Conservation (phyloP, 2,888 invertebrate genomes). For the Drosophila limbata region DNA sequence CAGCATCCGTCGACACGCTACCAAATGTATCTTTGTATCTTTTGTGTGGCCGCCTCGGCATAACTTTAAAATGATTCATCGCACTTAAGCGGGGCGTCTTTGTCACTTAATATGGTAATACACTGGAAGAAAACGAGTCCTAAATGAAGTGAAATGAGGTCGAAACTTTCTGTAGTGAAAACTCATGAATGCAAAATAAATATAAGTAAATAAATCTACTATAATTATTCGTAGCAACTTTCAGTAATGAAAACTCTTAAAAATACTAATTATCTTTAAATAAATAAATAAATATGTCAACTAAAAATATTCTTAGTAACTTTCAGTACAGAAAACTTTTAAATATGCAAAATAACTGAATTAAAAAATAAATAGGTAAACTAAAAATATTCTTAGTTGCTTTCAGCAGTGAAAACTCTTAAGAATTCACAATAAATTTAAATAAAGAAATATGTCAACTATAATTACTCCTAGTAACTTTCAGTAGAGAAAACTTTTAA, state of each 20-base stretch:
- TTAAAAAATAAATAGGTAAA: not conserved
- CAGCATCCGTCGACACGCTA: constrained; percentile 36
- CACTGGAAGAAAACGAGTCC: constrained; percentile 27
- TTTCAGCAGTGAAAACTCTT: not conserved
- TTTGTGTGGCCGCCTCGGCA: constrained; percentile 37
- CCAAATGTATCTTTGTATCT: constrained; percentile 45
- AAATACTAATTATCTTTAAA: not conserved
- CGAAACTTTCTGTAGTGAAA: not conserved
- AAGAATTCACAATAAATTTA: not conserved
- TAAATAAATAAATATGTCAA: not conserved
- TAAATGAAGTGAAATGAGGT: constrained; percentile 4
- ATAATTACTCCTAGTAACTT: no score
- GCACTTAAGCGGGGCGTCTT: constrained; percentile 59
- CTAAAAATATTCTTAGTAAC: no score
- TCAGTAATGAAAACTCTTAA: not conserved
- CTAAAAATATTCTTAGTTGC: no score
- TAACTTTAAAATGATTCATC: constrained; percentile 70
- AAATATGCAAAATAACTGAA: not conserved
- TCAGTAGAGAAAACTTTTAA: not conserved
- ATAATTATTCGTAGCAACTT: no score
- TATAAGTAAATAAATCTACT: not conserved
- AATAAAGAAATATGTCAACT: not conserved
- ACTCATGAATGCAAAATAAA: not conserved
- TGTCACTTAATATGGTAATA: constrained; percentile 53
- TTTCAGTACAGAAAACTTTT: not conserved